Evolutionary conservation across 2,888 invertebrate species (phyloP), one percentile per base, ranked within the genome.

Genomic region (Pandemis heparana): DNA sequence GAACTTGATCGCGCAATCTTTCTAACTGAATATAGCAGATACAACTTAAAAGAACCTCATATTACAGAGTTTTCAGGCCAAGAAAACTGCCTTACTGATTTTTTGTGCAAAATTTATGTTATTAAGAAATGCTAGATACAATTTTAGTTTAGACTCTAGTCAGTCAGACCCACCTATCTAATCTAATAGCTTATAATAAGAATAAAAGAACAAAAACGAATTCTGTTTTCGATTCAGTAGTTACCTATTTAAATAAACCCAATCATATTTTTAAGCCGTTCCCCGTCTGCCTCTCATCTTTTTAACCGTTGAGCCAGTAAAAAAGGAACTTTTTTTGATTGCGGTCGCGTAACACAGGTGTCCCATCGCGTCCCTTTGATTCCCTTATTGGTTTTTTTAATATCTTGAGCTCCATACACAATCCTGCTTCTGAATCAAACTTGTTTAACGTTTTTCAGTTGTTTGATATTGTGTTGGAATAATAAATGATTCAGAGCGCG

Each of bases 281-380:
- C 74, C 65, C 16, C 18, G n/a, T 8, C 60, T 48, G 18, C 56
- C 16, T 61, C 43, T n/a, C 64, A 16, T 75, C 73, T 75, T 74
- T 62, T 71, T 69, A 75, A 76, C 59, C 69, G 76, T 78, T 74
- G 75, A 76, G 71, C 75, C 77, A 78, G 75, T 79, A 78, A 78
- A 85, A 85, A 83, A 83, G 79, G 75, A 79, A 75, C 75, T 80
- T 81, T 78, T 87, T 87, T 88, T 87, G 70, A 46, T 43, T 51
- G 64, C 62, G 61, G 85, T 87, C 83, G 91, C 88, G 91, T 91
- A 92, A 89, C 89, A 88, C 90, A 90, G 91, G 91, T 92, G 91
- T 87, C 82, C 79, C 78, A 71, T 78, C 76, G 80, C 77, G 80
- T 86, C 84, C 83, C 85, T 81, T 82, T 85, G 82, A 79, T 75